Base-by-base conservation (phyloP, 2,113 vertebrate species). In the Pomatorhinus ruficollis region DNA sequence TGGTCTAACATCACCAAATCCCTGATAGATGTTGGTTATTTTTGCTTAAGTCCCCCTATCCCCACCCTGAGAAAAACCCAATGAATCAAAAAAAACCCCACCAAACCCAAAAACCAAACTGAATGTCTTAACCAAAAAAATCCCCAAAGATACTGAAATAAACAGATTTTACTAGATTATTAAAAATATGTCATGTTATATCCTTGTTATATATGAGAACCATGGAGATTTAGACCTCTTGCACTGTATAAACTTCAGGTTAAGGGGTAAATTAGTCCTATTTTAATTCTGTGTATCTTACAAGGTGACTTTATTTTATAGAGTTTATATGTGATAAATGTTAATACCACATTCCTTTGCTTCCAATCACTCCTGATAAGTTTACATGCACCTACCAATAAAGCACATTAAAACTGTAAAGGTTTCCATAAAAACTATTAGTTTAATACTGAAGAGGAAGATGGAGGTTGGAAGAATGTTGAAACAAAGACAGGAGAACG, bases 1-100 rank as follows among this genome's bases (percentile, higher is more conserved):
- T 65, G 16, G 14, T 69, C 17, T 72, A 54, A 57, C 0, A 8
- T 65, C 63, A 72, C 31, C 9, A 49, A 83, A 76, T 61, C 11
- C 13, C 23, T 49, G 7, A 45, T 4, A 79, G 21, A 28, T 66
- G 12, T 19, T 54, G 33, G 21, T 33, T 75, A 25, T 49, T 74
- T 86, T 80, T 92, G 7, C 12, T 61, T 6, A 37, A 8, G 1
- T 1, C 3, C 1, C 4, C 7, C 12, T 6, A 1, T 19, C 12
- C 16, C 13, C 0, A 1, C 3, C 5, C 30, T 20, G 11, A 49
- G 31, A 42, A 80, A 64, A 59, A 44, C 10, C 23, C 0, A 59
- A 37, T 1, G 3, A 68, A 44, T 17, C 3, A 14, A 59, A 35
- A 4, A 4, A 42, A 71, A 0, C 5, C 15, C 21, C 18, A 24